These are phyloP conservation scores for Pipa parva DNA, from an alignment of 2,113 vertebrate species.

Conservation along the genomic window DNA sequence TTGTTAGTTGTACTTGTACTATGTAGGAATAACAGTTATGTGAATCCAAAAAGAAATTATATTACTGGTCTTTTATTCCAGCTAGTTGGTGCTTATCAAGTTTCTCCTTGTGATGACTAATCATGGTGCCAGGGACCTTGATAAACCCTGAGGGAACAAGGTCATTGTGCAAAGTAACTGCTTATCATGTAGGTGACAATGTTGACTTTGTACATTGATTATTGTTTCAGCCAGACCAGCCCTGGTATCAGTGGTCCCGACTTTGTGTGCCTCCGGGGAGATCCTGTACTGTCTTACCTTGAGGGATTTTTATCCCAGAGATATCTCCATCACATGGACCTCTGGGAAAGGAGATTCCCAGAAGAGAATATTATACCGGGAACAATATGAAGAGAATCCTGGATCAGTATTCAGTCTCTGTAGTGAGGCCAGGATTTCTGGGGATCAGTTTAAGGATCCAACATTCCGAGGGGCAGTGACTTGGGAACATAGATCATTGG, in stretches of 20 bases:
- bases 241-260: neutral
- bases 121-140: too few relatives aligned
- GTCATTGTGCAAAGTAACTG: too few relatives aligned
- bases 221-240: slow-evolving; percentile 17
- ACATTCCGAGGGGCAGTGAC: neutral
- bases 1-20: too few relatives aligned
- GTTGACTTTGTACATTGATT: too few relatives aligned
- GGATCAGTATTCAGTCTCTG: neutral
- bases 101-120: too few relatives aligned
- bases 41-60: too few relatives aligned
- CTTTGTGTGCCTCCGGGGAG: neutral
- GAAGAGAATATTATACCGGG: neutral
- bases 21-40: too few relatives aligned
- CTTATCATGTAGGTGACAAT: too few relatives aligned
- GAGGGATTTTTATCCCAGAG: slow-evolving; percentile 14
- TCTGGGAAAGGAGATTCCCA: neutral
- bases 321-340: slow-evolving; percentile 5
- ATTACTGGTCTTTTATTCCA: too few relatives aligned
- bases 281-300: neutral
- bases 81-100: too few relatives aligned
- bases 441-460: slow-evolving; percentile 4
- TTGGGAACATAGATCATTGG: slow-evolving; percentile 9
- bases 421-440: neutral
- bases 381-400: neutral
- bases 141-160: too few relatives aligned